Evolutionary conservation across 1,140 invertebrate genomes (phyloP).

Genomic region (fruit fly (Drosophila melanogaster)): Release_6_plus_ISO1_MT NT_033779.5:3840501-3841000

Average conservation of each 20-base stretch:
- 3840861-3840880: slow-evolving; percentile 71
- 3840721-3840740: slow-evolving; percentile 75
- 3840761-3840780: slow-evolving; percentile 13
- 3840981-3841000: slow-evolving; percentile 73
- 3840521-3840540: not conserved
- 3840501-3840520: not conserved
- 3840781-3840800: slow-evolving; percentile 23
- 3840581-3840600: slow-evolving; percentile 6
- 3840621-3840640: slow-evolving; percentile 17
- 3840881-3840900: slow-evolving; percentile 81
- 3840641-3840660: slow-evolving; percentile 4
- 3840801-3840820: slow-evolving; percentile 34
- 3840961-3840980: slow-evolving; percentile 54
- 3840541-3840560: slow-evolving; percentile 7
- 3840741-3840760: slow-evolving; percentile 40
- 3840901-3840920: slow-evolving; percentile 83
- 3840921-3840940: slow-evolving; percentile 54
- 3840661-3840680: slow-evolving; percentile 39
- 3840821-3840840: slow-evolving; percentile 50
- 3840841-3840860: slow-evolving; percentile 80
- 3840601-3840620: slow-evolving; percentile 6
- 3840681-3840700: slow-evolving; percentile 76
- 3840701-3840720: slow-evolving; percentile 78
- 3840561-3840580: slow-evolving; percentile 34
- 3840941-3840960: slow-evolving; percentile 31